Percentiles rank a stretch among this genome's conserved stretches.
Evolutionary conservation across 2,888 invertebrate genomes (phyloP).

Genomic region (Notocelia uddmanniana): DNA sequence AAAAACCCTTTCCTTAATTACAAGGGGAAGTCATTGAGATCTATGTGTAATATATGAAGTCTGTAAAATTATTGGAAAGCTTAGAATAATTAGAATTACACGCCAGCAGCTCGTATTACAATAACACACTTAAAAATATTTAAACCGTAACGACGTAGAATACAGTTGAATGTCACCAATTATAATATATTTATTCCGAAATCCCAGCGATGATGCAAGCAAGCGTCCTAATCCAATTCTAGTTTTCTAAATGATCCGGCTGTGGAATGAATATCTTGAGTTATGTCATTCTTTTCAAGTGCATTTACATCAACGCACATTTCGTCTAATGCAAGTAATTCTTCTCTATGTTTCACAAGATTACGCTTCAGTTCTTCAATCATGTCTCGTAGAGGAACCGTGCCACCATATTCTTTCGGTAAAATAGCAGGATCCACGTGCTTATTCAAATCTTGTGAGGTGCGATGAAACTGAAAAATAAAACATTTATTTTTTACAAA

Average conservation of each 20-base stretch:
- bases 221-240: slow-evolving; percentile 89
- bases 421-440: slow-evolving; percentile 91
- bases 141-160: slow-evolving; percentile 4
- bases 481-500: slow-evolving; percentile 1
- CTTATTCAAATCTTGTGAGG: slow-evolving; percentile 89
- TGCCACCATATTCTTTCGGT: slow-evolving; percentile 96
- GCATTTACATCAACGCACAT: slow-evolving; percentile 90
- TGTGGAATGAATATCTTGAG: slow-evolving; percentile 90
- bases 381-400: slow-evolving; percentile 92
- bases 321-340: slow-evolving; percentile 89
- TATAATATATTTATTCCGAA: slow-evolving; percentile 6
- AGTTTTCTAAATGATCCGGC: slow-evolving; percentile 94
- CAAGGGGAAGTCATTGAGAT: slow-evolving; percentile 44
- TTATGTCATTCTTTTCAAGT: slow-evolving; percentile 86
- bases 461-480: slow-evolving; percentile 89
- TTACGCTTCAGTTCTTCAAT: slow-evolving; percentile 90
- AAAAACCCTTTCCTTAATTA: slow-evolving; percentile 34
- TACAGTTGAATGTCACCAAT: slow-evolving; percentile 11
- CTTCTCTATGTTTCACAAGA: slow-evolving; percentile 87
- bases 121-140: slow-evolving; percentile 15
- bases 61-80: slow-evolving; percentile 39
- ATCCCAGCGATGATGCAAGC: neutral
- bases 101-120: slow-evolving; percentile 16
- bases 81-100: slow-evolving; percentile 39
- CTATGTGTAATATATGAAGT: slow-evolving; percentile 38